Percentiles rank a stretch among this genome's conserved stretches.
phyloP scores from a whole-genome alignment of 2,797 vertebrate species.

The Micromesistius poutassou region DNA sequence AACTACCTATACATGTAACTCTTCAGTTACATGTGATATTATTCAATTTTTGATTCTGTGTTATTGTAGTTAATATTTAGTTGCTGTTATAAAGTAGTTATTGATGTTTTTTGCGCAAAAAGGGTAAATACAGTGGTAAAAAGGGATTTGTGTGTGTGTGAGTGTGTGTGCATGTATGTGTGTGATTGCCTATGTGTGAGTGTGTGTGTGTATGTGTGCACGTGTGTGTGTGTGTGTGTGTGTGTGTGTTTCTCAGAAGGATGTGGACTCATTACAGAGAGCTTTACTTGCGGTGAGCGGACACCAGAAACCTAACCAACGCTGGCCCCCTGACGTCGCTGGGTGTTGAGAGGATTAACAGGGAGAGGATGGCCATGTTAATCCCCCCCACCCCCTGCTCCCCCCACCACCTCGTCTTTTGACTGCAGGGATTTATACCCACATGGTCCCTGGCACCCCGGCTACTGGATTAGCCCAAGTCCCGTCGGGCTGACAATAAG shows the following conservation, averaged over 20 bases:
- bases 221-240: background rate
- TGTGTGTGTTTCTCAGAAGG: background rate
- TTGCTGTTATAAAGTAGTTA: background rate
- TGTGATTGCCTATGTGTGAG: background rate
- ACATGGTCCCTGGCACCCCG: background rate
- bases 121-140: background rate
- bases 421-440: background rate
- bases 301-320: background rate
- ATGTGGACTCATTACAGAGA: background rate
- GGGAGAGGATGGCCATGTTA: background rate
- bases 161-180: background rate
- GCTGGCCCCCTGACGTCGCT: background rate
- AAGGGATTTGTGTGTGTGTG: background rate
- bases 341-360: constrained; percentile 8
- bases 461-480: background rate
- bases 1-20: background rate
- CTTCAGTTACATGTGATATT: background rate
- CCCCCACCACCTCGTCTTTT: constrained; percentile 2
- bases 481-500: background rate
- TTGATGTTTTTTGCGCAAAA: background rate
- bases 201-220: background rate
- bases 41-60: background rate
- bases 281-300: background rate
- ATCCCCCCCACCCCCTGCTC: background rate
- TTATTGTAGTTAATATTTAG: background rate